Evolutionary conservation across 2,888 invertebrate genomes (phyloP), one percentile per base, ranked within the genome.

Genomic region (Torymus tubicola): DNA sequence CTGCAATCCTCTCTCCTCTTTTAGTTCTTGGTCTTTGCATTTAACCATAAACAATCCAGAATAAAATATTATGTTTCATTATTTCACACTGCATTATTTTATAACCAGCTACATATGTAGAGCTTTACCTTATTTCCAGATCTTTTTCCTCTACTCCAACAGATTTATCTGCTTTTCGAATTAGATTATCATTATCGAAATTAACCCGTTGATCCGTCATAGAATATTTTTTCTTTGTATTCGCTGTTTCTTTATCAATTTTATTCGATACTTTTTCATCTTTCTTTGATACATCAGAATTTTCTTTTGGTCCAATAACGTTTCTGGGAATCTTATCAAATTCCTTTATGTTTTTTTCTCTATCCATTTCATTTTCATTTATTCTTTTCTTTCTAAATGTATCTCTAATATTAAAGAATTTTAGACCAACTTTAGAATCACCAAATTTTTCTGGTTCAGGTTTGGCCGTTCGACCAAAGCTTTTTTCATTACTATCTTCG

Each of bases 401-500:
- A 21, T 67, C 13, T 0, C 31, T 11, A 10, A 50, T 52, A 52
- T 50, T 13, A 12, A 55, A 16, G 12, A 50, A 60, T 18, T 72
- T 13, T 13, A 58, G 24, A n/a, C 16, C 31, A 24, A 42, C 14
- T 1, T 21, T n/a, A 14, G 60, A 1, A 42, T 68, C 24, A 5
- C 42, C 13, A n/a, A 63, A 14, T 18, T 31, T 63, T 16, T 75
- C 65, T n/a, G 57, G 13, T 16, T 64, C 52, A 2, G 12, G 0
- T 55, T 61, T 14, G 2, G 0, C 8, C 24, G 42, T 72, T 14
- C 21, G 31, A n/a, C 5, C 42, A 4, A 0, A 18, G 1, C 67
- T 63, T 58, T 81, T 81, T 24, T 81, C 81, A 58, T 81, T 69
- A 16, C 77, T 65, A n/a, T 81, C 76, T 13, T 69, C 72, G 21